phyloP scores from a whole-genome alignment of 2,113 vertebrate species.

The Hippocampus barbouri region DNA sequence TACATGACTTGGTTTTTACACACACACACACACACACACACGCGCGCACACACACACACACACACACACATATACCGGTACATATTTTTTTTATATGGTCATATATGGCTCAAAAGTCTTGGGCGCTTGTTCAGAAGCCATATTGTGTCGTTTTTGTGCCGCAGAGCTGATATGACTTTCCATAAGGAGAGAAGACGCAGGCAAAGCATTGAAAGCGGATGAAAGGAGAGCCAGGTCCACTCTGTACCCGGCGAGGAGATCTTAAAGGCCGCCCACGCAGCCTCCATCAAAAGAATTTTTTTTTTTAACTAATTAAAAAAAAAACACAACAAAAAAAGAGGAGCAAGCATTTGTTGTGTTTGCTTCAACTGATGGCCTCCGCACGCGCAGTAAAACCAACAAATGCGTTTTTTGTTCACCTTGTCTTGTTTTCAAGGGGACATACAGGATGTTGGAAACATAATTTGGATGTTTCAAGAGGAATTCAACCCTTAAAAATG shows the following conservation, averaged over 20 bases:
- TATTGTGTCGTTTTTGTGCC: conserved; percentile 1
- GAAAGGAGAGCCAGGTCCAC: conserved; percentile 58
- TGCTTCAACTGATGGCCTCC: conserved; percentile 6
- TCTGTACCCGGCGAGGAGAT: conserved; percentile 37
- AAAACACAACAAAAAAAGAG: neutral
- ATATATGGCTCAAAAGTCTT: conserved; percentile 1
- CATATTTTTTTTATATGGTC: no score
- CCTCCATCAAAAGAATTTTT: conserved; percentile 32
- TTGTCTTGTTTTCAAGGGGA: neutral
- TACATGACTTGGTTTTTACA: neutral
- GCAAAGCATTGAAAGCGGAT: conserved; percentile 46
- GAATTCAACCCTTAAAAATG: no score
- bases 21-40: neutral
- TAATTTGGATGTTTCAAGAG: no score
- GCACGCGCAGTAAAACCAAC: neutral
- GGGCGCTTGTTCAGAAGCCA: conserved; percentile 25
- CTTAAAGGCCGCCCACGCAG: conserved; percentile 44
- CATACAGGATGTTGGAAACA: no score
- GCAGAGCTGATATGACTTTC: conserved; percentile 33
- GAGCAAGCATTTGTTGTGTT: conserved; percentile 17
- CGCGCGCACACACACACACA: no score
- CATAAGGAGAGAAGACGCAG: conserved; percentile 27
- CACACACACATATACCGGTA: no score
- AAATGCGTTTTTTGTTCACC: neutral
- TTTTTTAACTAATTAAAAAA: conserved; percentile 3